Evolutionary conservation across 1,140 invertebrate species (phyloP).

Genomic region (Ephestia elutella): DNA sequence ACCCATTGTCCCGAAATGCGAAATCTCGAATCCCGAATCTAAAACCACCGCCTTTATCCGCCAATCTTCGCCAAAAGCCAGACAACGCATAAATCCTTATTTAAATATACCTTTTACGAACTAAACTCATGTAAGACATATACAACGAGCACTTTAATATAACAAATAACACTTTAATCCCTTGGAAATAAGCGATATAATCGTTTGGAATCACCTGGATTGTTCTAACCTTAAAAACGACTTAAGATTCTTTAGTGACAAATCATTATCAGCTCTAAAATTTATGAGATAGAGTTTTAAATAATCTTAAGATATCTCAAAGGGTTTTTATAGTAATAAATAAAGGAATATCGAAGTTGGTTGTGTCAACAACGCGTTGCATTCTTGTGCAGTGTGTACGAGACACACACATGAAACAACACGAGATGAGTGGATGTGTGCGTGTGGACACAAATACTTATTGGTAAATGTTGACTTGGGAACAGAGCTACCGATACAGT

Average conservation of each 20-base stretch:
- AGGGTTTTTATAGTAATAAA: constrained; percentile 72
- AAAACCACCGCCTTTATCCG: constrained; percentile 38
- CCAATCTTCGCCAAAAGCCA: constrained; percentile 67
- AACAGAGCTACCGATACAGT: constrained; percentile 34
- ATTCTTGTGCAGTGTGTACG: constrained; percentile 66
- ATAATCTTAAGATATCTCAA: constrained; percentile 15
- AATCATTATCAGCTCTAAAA: constrained; percentile 17
- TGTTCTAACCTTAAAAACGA: constrained; percentile 14
- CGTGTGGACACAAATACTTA: constrained; percentile 69
- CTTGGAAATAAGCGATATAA: not conserved
- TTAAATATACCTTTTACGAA: constrained; percentile 59
- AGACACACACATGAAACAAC: constrained; percentile 28
- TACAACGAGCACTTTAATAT: constrained; percentile 1
- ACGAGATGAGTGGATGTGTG: constrained; percentile 28
- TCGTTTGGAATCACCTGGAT: constrained; percentile 5
- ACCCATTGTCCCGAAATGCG: constrained; percentile 43
- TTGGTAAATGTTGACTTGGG: constrained; percentile 65
- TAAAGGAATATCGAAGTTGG: constrained; percentile 73
- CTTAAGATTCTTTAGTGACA: constrained; percentile 21
- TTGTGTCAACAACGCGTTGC: constrained; percentile 72
- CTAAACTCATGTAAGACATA: constrained; percentile 17
- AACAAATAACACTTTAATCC: not conserved
- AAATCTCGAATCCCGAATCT: constrained; percentile 47
- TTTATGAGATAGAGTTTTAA: constrained; percentile 13
- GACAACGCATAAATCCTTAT: constrained; percentile 72